Evolutionary conservation across 2,888 invertebrate species (phyloP), one percentile per base, ranked within the genome.

Genomic region (Pantelozetes paolii): DNA sequence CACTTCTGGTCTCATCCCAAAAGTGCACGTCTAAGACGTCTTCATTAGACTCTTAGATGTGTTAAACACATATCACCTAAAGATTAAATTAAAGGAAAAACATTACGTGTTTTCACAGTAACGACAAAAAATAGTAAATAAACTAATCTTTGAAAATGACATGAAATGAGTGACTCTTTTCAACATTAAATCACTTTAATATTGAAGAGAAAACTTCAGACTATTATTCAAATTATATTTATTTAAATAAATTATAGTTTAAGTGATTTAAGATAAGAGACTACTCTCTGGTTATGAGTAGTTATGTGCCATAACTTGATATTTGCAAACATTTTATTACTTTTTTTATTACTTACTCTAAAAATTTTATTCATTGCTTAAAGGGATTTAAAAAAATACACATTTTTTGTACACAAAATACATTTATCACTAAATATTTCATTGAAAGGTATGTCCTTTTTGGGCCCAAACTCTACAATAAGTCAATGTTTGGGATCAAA

Each of bases 191-290:
- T n/a, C n/a, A n/a, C n/a, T n/a, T n/a, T n/a, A n/a, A n/a, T n/a
- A n/a, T n/a, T n/a, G n/a, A n/a, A n/a, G n/a, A n/a, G n/a, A n/a
- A n/a, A n/a, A n/a, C n/a, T n/a, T n/a, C n/a, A n/a, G n/a, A n/a
- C n/a, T n/a, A n/a, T n/a, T n/a, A n/a, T n/a, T n/a, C n/a, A n/a
- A n/a, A n/a, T n/a, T 64, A 36, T 40, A 64, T 64, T 64, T 64
- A 40, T 64, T 64, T 64, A 9, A 64, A 64, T 64, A 64, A 64
- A 64, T 64, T 64, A 40, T 64, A 36, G 36, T 64, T 54, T 57
- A 15, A 57, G 28, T 57, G 57, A 2, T 45, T 57, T 18, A 15
- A 50, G 57, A 28, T 57, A 57, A 28, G 57, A 28, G 26, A 57
- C 11, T 28, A 23, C 9, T 54, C 9, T 20, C 11, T 32, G 23